Base-by-base conservation (phyloP, 2,888 invertebrate species). In the Platycheirus albimanus region DNA sequence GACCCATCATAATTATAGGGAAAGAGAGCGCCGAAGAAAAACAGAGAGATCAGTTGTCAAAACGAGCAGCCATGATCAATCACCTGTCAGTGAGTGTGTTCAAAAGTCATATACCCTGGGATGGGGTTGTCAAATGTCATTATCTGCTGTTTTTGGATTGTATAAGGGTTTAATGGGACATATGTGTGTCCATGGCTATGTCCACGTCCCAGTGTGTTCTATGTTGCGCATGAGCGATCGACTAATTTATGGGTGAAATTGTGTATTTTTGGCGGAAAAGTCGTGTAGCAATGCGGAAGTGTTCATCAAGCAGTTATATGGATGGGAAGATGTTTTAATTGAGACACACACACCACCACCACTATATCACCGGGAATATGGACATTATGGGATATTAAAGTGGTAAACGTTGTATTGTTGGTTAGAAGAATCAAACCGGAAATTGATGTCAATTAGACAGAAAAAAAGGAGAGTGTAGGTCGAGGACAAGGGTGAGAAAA, bases 41-140 rank as follows among this genome's bases (percentile, higher is more conserved):
- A 17, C 15, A 58, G 28, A 41, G 41, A 72, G 56, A 61, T 67
- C 45, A 47, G 51, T 61, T 76, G 76, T 76, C 76, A 67, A 67
- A 61, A 49, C 67, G 56, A 38, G 67, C 61, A 45, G 67, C 76
- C 30, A 77, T 81, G 77, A 81, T 81, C 81, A 71, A 81, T 81
- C 81, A 81, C 81, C 77, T 81, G 81, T 81, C 81, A 72, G 71
- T 72, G 76, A 33, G 61, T 58, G 49, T 58, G 80, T 69, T 28
- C 49, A n/a, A 51, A 74, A 64, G 75, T 76, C 75, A 70, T 66
- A 67, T 45, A 13, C 38, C 10, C 8, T 33, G 13, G 10, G 52
- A 74, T 49, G 33, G 67, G 63, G 74, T 61, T 79, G 58, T 45
- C 49, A 33, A 10, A 56, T 71, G 49, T 51, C 71, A 66, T 56